phyloP scores from a whole-genome alignment of 92 coral and sea anemone genomes.

The Siderastrea radians region DNA sequence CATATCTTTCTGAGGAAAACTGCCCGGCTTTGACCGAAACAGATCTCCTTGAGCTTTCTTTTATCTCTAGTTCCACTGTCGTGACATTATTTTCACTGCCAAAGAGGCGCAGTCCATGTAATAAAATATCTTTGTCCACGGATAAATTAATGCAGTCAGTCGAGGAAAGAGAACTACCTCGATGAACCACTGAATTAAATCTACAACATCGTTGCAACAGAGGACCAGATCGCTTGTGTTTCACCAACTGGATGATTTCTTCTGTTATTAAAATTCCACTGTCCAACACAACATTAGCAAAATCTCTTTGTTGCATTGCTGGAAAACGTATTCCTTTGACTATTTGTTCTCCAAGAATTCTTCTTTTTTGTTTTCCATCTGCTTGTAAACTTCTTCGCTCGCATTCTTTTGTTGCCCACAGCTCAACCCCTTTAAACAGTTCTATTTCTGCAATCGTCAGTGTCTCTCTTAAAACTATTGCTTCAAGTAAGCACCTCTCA shows the following conservation, averaged over 20 bases:
- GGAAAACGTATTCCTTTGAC: conserved; percentile 46
- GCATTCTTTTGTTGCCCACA: conserved; percentile 46
- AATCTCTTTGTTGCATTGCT: conserved; percentile 27
- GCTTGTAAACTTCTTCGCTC: conserved; percentile 7
- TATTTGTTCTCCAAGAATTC: not conserved
- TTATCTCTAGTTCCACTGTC: not conserved
- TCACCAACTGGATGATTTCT: conserved; percentile 1
- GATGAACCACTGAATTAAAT: not conserved
- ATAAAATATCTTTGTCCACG: not conserved
- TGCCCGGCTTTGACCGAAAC: not conserved
- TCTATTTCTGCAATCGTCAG: conserved; percentile 26
- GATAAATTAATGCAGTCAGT: not conserved
- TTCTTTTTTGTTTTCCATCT: conserved; percentile 10
- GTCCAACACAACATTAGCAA: conserved; percentile 26
- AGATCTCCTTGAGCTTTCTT: not conserved
- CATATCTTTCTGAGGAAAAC: not conserved
- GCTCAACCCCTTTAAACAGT: conserved; percentile 58
- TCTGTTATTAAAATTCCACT: conserved; percentile 5
- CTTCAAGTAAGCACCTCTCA: not conserved
- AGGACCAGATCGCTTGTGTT: not conserved
- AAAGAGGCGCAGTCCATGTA: not conserved
- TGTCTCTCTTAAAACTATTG: not conserved
- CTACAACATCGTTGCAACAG: not conserved
- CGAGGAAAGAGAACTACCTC: not conserved
- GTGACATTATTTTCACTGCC: not conserved